Percentiles rank a stretch among this genome's conserved stretches.
phyloP scores from a whole-genome alignment of 2,797 vertebrate genomes.

The Epinephelus coioides region DNA sequence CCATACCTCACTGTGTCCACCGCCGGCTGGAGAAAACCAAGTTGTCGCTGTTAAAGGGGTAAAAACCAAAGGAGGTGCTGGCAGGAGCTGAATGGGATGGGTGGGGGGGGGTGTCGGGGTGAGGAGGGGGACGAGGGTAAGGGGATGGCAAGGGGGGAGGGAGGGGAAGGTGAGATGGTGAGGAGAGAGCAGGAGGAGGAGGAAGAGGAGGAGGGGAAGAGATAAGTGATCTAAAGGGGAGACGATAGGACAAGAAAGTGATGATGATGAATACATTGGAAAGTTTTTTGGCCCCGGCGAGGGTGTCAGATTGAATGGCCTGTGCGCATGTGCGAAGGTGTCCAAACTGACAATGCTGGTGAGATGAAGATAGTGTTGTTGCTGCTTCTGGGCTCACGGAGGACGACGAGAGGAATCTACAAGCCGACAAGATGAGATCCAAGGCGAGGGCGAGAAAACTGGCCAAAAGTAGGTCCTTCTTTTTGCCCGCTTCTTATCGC shows the following conservation, averaged over 20 bases:
- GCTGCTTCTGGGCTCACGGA: constrained; percentile 98
- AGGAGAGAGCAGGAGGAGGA: constrained; percentile 83
- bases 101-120: constrained; percentile 51
- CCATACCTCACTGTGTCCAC: constrained; percentile 81
- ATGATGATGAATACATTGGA: constrained; percentile 99
- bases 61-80: constrained; percentile 81
- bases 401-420: constrained; percentile 97
- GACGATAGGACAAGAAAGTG: constrained; percentile 92
- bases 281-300: constrained; percentile 99
- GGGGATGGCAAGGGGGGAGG: constrained; percentile 58
- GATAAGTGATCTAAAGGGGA: constrained; percentile 96
- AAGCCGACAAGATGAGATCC: constrained; percentile 98
- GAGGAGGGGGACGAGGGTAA: constrained; percentile 51
- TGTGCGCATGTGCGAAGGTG: constrained; percentile 99
- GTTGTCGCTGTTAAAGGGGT: constrained; percentile 91
- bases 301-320: constrained; percentile 99
- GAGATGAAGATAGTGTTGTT: constrained; percentile 99
- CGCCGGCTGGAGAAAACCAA: constrained; percentile 82
- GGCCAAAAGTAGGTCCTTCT: constrained; percentile 95
- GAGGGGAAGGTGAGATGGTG: constrained; percentile 69
- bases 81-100: constrained; percentile 73
- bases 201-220: constrained; percentile 89
- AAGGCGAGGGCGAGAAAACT: constrained; percentile 99
- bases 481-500: constrained; percentile 76
- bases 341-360: constrained; percentile 99